These are phyloP conservation scores for Limnephilus lunatus DNA, from an alignment of 2,888 invertebrate genomes.

Conservation along the genomic window DNA sequence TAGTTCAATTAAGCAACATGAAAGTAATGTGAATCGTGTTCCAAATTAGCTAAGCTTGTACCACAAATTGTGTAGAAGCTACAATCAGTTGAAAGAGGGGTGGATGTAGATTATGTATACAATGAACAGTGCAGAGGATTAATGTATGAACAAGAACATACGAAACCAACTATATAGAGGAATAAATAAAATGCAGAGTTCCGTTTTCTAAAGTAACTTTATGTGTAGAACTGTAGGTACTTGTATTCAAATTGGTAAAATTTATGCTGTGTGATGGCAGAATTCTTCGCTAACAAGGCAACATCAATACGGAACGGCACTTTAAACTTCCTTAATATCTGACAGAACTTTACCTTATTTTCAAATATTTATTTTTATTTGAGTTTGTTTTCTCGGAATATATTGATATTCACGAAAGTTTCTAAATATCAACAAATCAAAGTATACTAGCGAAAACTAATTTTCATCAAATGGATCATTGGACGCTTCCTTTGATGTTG, in stretches of 20 bases:
- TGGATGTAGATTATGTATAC: neutral
- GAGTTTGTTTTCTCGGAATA: neutral
- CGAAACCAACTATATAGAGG: neutral
- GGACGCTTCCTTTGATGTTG: neutral
- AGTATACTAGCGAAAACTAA: neutral
- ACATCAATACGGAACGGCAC: slow-evolving; percentile 38
- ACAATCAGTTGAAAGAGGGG: neutral
- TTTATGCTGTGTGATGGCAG: slow-evolving; percentile 11
- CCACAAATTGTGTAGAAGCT: neutral
- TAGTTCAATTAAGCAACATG: slow-evolving; percentile 4
- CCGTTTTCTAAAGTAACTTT: neutral
- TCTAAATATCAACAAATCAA: neutral
- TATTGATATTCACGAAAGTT: neutral
- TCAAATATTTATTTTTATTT: neutral
- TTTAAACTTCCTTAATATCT: slow-evolving; percentile 41
- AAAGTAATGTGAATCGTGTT: neutral
- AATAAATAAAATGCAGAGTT: slow-evolving; percentile 33
- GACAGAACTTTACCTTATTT: neutral
- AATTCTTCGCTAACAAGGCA: slow-evolving; percentile 21
- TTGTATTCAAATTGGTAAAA: slow-evolving; percentile 33
- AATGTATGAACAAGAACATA: slow-evolving; percentile 5
- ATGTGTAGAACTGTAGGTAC: neutral
- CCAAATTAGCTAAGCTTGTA: slow-evolving; percentile 4
- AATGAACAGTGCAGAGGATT: neutral
- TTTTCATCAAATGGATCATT: neutral